A percentile compares a stretch with the other conserved stretches of the same genome.
These are phyloP conservation scores for Cyprinodon brontotheroides DNA, from an alignment of 2,113 vertebrate genomes.

Conservation along the genomic window DNA sequence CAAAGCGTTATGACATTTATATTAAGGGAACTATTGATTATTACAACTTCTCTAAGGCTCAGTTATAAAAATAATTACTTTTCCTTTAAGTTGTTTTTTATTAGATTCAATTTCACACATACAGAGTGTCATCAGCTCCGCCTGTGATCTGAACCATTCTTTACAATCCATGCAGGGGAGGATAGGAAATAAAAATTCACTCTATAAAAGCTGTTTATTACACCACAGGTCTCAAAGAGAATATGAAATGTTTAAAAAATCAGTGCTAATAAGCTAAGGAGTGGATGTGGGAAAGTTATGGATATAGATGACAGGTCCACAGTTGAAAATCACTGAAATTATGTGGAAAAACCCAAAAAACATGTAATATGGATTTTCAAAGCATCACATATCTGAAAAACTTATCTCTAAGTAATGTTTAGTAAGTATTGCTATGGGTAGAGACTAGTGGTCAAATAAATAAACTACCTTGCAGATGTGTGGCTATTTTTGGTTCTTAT, in stretches of 20 bases:
- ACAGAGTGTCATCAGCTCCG: neutral
- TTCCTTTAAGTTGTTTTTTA: too few relatives aligned
- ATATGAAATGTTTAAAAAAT: neutral
- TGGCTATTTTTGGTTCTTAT: conserved; percentile 71
- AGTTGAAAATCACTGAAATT: too few relatives aligned
- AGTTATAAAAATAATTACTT: neutral
- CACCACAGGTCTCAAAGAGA: neutral
- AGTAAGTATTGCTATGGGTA: conserved; percentile 6
- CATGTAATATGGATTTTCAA: too few relatives aligned
- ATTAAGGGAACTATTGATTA: neutral
- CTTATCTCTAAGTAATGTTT: neutral
- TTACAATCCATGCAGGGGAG: neutral
- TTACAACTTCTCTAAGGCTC: neutral
- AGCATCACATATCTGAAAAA: too few relatives aligned
- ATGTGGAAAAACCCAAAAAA: too few relatives aligned
- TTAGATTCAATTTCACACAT: too few relatives aligned
- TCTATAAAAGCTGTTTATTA: neutral
- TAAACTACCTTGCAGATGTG: conserved; percentile 61
- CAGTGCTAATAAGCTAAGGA: too few relatives aligned
- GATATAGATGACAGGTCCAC: too few relatives aligned
- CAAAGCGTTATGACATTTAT: neutral
- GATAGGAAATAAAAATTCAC: neutral
- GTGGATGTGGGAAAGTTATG: too few relatives aligned
- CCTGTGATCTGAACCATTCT: neutral
- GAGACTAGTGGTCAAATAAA: conserved; percentile 58